These are phyloP conservation scores for Galeopsomyia nigrocyanea DNA, from an alignment of 2,888 invertebrate species.

Conservation along the genomic window DNA sequence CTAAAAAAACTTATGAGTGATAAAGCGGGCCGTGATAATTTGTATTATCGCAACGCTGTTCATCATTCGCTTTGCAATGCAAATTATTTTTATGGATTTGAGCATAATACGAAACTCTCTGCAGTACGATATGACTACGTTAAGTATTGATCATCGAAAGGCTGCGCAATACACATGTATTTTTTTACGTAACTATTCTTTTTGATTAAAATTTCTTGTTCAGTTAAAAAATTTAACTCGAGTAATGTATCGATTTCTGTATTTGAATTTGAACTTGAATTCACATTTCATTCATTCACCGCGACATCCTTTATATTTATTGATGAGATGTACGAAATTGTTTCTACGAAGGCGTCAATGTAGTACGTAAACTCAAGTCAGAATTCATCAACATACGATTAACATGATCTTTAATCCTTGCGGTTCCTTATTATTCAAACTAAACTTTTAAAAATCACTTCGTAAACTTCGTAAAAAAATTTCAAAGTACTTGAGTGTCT, in stretches of 20 bases:
- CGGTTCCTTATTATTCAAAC: no score
- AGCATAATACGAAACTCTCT: no score
- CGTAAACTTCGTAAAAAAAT: not conserved
- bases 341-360: no score
- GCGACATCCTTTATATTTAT: no score
- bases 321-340: no score
- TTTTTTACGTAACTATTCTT: slow-evolving; percentile 3
- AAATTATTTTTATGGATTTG: not conserved
- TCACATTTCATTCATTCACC: no score
- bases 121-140: not conserved
- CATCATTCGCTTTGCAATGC: slow-evolving; percentile 22
- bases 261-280: no score
- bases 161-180: not conserved
- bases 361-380: no score
- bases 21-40: not conserved
- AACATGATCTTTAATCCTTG: no score
- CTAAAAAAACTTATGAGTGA: no score
- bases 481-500: not conserved
- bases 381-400: no score
- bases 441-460: not conserved
- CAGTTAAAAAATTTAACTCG: not conserved
- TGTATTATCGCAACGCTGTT: slow-evolving; percentile 9
- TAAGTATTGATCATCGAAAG: slow-evolving; percentile 2
- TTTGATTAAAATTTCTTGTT: not conserved
- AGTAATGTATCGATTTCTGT: not conserved